Base-by-base conservation (phyloP, 1,140 invertebrate species). In the Mamestra configurata region DNA sequence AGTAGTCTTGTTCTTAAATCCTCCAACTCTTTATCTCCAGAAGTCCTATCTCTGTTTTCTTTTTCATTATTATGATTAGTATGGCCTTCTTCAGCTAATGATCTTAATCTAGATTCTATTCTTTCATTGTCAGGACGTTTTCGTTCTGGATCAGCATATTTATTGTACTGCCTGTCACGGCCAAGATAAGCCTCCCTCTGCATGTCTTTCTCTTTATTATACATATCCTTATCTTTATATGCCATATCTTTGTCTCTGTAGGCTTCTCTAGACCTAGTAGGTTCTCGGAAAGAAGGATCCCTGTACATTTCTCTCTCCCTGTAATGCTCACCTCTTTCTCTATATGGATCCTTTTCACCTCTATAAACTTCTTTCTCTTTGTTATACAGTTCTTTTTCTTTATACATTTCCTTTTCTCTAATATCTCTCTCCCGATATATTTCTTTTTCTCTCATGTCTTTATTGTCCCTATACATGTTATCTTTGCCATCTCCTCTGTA, bases 1-100 rank as follows among this genome's bases (percentile, higher is more conserved):
- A 97, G 85, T 84, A 97, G 95, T 87, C 97, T 95, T 86, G 97
- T 97, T 84, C 97, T 96, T 84, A 98, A 95, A 95, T 98, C 97
- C 89, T 97, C 97, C 70, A 97, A 95, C 77, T 96, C 96, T 83
- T 95, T 95, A 87, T 96, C 96, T 79, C 95, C 95, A 76, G 95
- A 92, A 86, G 92, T 93, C 92, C 96, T 83, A 88, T 96, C 86
- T 83, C 96, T 91, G 82, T 96, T 93, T 93, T 96, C 92, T 95
- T 97, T 95, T 95, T 96, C 89, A 94, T 95, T 87, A 92, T 96
- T 86, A 90, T 96, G 89, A 94, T 91, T 92, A 80, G 91, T 88
- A 86, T 95, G 88, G 68, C 90, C 92, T 80, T 95, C 93, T 55
- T 94, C 95, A 89, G 92, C 88, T 43, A 93, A 80, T 79, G 87